A percentile compares a stretch with the other conserved stretches of the same genome.
These are phyloP conservation scores for Cephus rjabovi DNA, from an alignment of 2,888 invertebrate genomes.

Conservation along the genomic window DNA sequence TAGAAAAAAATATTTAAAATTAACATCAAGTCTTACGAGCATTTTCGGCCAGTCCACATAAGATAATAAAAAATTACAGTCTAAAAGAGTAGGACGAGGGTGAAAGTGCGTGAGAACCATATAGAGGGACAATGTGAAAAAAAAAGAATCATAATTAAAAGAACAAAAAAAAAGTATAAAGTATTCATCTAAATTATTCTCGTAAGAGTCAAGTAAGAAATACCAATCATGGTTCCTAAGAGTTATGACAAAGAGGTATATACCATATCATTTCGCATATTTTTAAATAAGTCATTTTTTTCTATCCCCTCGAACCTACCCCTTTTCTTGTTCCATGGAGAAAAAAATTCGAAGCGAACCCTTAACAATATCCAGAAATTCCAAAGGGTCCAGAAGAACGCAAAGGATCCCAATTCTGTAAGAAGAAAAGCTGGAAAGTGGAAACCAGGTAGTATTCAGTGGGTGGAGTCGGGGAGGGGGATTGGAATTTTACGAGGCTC, in stretches of 20 bases:
- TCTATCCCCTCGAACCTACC: background rate
- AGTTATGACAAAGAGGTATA: background rate
- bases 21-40: background rate
- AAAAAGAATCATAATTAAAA: background rate
- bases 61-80: background rate
- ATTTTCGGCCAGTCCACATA: background rate
- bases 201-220: background rate
- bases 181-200: background rate
- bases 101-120: no score
- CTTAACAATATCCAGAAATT: conserved; percentile 11
- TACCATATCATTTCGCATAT: background rate
- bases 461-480: background rate
- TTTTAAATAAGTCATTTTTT: background rate
- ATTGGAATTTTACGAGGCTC: conserved; percentile 4
- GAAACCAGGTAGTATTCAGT: conserved; percentile 10
- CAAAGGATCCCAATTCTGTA: conserved; percentile 10
- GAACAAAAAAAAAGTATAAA: background rate
- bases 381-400: conserved; percentile 18
- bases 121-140: background rate
- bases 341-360: conserved; percentile 11
- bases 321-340: conserved; percentile 5
- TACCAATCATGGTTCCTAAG: background rate
- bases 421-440: conserved; percentile 9
- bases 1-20: background rate
- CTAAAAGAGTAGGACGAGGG: background rate